Evolutionary conservation across 2,888 invertebrate genomes (phyloP), one percentile per base, ranked within the genome.

Genomic region (Acleris sparsana): DNA sequence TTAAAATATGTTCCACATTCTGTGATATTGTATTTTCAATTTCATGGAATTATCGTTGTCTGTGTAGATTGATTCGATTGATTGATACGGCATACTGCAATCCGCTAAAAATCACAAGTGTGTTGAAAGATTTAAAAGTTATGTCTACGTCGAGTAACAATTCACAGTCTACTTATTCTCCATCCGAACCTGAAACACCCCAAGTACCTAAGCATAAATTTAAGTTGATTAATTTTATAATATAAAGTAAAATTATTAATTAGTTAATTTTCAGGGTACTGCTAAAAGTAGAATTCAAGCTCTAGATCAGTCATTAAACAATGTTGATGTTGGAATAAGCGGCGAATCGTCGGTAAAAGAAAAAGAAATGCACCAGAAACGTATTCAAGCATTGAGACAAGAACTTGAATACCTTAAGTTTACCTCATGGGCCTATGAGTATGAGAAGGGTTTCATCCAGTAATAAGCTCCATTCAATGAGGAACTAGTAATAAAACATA

Each of bases 351-450:
- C 93, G 46, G 76, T 93, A 53, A 94, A 93, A 75, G 92, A 93
- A 25, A 93, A 94, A 49, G 96, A 96, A 78, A 92, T 94, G 67
- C 96, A 97, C 73, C 93, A 94, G 67, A 95, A 95, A 78, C 93
- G 96, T 70, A 93, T 97, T 63, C 95, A 95, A 82, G 88, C 93
- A 46, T 84, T 97, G 48, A 92, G 96, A 67, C 96, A 96, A 82
- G 96, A 97, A 85, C 86, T 97, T 63, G 96, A 96, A 72, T 95
- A 95, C 79, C 87, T 97, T n/a, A 96, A 95, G 80, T 94, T 95
- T 62, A 96, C 96, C 0, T 96, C 96, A 79, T 97, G 97, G 97
- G 95, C 95, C 85, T 97, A 95, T 88, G 95, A 96, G 49, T 93
- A 94, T 74, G 96, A 96, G 70, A 95, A 94, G 84, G 95, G 94